Base-by-base conservation (phyloP, 2,888 invertebrate species). In the Helleia helle region DNA sequence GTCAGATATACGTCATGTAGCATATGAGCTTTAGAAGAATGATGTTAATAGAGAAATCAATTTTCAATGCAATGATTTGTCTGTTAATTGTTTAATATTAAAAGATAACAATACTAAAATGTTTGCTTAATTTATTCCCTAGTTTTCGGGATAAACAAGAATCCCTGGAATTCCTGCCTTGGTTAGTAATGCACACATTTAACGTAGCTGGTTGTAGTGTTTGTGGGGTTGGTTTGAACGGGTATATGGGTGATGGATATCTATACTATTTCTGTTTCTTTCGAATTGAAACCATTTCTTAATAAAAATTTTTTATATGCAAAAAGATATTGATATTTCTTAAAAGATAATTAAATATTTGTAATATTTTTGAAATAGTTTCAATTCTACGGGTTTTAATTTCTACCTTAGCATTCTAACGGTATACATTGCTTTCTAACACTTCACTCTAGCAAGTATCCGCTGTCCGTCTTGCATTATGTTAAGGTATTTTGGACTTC, bases 61-160 rank as follows among this genome's bases (percentile, higher is more conserved):
- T 6, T 7, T 22, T 4, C 2, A 22, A 38, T 8, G n/a, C 8
- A 38, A 30, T 45, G 22, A 44, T 36, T 41, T 44, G 12, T 41
- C 42, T 46, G 44, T 40, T 40, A 25, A 37, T 40, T 27, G 15
- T 40, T 26, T 40, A 25, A 39, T 36, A 36, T 41, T 30, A 24
- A 42, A 36, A 41, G 40, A 40, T 42, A 40, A 41, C 36, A 45
- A 37, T 50, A 64, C 71, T 77, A 75, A 73, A 71, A 55, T 58
- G 59, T 62, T 60, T 73, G 73, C 79, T 79, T 81, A 71, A 62
- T 80, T 80, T 81, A 79, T 86, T 85, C 77, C 77, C 85, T 89
- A 91, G 91, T 91, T 90, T 89, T 87, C 89, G 91, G 90, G 91
- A 91, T 88, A 91, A 91, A 86, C 88, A 87, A 86, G 91, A 91